Evolutionary conservation across 2,888 invertebrate species (phyloP).

Genomic region (Drosophila meridionalis): DNA sequence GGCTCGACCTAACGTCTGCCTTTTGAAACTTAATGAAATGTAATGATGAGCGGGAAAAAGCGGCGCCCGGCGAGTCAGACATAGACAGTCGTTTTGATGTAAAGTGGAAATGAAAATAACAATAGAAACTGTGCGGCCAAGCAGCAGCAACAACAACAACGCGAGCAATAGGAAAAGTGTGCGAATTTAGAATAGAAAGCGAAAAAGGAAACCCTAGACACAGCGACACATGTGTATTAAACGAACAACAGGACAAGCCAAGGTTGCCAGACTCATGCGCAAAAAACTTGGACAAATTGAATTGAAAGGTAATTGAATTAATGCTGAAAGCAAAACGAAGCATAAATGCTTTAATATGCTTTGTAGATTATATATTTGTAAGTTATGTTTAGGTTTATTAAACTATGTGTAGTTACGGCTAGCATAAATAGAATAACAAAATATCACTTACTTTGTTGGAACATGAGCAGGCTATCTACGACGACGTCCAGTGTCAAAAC

Average conservation of each 20-base stretch:
- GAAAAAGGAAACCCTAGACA: constrained; percentile 42
- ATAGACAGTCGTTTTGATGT: constrained; percentile 62
- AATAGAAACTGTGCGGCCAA: constrained; percentile 46
- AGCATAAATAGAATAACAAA: neutral
- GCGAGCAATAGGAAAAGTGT: constrained; percentile 36
- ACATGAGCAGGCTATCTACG: too few species aligned
- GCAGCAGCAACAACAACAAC: constrained; percentile 27
- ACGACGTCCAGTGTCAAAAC: too few species aligned
- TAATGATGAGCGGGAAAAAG: constrained; percentile 63
- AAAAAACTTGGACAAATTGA: constrained; percentile 50
- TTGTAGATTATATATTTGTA: neutral
- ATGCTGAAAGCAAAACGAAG: neutral
- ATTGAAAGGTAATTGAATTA: constrained; percentile 6
- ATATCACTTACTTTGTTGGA: too few species aligned
- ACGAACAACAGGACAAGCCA: neutral
- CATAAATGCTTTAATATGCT: constrained; percentile 15
- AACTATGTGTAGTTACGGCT: neutral
- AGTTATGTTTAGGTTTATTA: neutral
- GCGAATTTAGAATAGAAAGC: constrained; percentile 46
- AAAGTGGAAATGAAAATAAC: constrained; percentile 67
- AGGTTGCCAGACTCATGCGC: constrained; percentile 20
- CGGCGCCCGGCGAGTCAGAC: constrained; percentile 53
- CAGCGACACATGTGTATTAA: constrained; percentile 7
- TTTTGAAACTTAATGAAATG: constrained; percentile 78
- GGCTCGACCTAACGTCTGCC: constrained; percentile 35